Evolutionary conservation across 2,888 invertebrate genomes (phyloP).

Genomic region (Tenthredo amoena): DNA sequence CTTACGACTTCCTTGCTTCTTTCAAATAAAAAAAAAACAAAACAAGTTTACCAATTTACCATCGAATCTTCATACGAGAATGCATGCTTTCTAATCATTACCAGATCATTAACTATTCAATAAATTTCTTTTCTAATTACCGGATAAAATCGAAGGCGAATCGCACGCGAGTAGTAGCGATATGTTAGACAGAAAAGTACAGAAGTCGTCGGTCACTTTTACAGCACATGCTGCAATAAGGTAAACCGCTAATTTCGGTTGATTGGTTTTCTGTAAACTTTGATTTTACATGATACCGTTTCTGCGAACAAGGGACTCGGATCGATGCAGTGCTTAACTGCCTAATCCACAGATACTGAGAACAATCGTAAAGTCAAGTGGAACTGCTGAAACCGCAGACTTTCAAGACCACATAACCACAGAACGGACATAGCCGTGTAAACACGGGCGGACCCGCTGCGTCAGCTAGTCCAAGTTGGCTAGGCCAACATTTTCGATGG

Average conservation of each 20-base stretch:
- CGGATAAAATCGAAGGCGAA: background rate
- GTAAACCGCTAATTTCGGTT: background rate
- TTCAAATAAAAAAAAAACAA: too few relatives aligned
- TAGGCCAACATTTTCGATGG: conserved; percentile 31
- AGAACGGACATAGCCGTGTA: conserved; percentile 44
- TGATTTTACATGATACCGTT: background rate
- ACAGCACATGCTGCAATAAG: background rate
- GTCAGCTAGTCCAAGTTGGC: conserved; percentile 27
- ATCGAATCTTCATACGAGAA: background rate
- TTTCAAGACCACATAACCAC: conserved; percentile 49
- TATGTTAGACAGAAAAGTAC: background rate
- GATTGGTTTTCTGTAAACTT: conserved; percentile 4
- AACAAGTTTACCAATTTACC: background rate
- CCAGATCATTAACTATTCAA: background rate
- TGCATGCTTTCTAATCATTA: background rate
- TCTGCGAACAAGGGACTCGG: background rate
- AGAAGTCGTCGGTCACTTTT: background rate
- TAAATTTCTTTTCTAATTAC: background rate
- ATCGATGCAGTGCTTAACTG: conserved; percentile 22
- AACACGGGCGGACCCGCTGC: conserved; percentile 37
- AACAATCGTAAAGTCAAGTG: conserved; percentile 54
- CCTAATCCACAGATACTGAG: conserved; percentile 24
- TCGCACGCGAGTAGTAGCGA: background rate
- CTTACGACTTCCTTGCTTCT: background rate
- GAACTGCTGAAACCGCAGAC: conserved; percentile 54